These are phyloP conservation scores for Intellagama lesueurii DNA, from an alignment of 2,797 vertebrate genomes.

Conservation along the genomic window DNA sequence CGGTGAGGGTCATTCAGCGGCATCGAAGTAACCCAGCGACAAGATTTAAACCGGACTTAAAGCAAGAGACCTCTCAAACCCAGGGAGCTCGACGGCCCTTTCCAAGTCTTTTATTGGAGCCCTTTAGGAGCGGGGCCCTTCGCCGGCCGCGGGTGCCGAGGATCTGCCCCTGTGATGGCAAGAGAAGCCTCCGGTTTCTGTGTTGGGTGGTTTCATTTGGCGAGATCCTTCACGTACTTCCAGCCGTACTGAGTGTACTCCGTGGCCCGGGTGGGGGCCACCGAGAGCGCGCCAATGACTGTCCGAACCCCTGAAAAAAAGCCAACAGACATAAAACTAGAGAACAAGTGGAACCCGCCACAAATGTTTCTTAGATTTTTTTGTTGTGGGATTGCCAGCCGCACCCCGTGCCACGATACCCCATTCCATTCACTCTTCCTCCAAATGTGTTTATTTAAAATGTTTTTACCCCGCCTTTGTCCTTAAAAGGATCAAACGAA, in stretches of 20 bases:
- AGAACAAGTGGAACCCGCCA: no score
- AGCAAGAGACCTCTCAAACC: no score
- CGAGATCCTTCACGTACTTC: constrained; percentile 87
- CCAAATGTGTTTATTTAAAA: no score
- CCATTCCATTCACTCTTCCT: background rate
- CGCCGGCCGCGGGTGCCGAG: background rate
- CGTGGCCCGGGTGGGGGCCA: constrained; percentile 83
- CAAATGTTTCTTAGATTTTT: background rate
- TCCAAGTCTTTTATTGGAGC: constrained; percentile 47
- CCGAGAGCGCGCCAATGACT: constrained; percentile 86
- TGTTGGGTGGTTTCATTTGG: constrained; percentile 78
- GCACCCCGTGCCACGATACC: fast-evolving
- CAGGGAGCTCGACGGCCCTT: background rate
- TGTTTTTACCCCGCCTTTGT: no score
- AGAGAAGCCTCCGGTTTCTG: background rate
- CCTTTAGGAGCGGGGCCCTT: no score
- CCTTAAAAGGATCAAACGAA: no score
- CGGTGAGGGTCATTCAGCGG: no score
- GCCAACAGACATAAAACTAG: background rate
- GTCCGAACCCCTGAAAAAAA: constrained; percentile 84
- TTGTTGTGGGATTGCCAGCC: no score
- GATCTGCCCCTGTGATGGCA: background rate
- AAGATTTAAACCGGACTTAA: no score
- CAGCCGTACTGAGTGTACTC: constrained; percentile 85
- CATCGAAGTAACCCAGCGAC: no score